Percentiles rank a stretch among this genome's conserved stretches.
phyloP scores from a whole-genome alignment of 1,140 invertebrate genomes.

The Drosophila kurseongensis region DNA sequence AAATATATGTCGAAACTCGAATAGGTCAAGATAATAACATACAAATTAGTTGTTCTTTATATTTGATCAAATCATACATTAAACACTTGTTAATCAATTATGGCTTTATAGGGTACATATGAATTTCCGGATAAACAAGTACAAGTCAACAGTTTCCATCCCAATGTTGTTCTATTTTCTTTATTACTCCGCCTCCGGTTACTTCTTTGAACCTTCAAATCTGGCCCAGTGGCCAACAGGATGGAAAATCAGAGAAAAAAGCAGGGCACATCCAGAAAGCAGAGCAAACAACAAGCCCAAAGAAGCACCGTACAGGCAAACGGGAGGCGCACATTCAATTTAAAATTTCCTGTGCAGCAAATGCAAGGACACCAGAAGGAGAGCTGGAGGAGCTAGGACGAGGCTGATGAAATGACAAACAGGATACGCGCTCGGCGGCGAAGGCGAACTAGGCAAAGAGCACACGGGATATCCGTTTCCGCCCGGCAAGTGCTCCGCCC shows the following conservation, averaged over 20 bases:
- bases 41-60: no score
- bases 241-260: slow-evolving; percentile 26
- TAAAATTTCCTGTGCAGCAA: slow-evolving; percentile 71
- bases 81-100: not conserved
- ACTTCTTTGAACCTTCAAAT: slow-evolving; percentile 39
- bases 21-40: no score
- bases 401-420: slow-evolving; percentile 66
- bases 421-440: slow-evolving; percentile 46
- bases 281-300: slow-evolving; percentile 44
- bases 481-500: slow-evolving; percentile 61
- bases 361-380: slow-evolving; percentile 43
- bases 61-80: not conserved
- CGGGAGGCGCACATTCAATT: slow-evolving; percentile 64
- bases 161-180: not conserved
- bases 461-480: slow-evolving; percentile 78
- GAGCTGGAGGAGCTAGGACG: slow-evolving; percentile 9
- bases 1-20: no score
- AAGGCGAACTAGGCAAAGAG: slow-evolving; percentile 65
- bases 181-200: slow-evolving; percentile 19
- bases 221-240: slow-evolving; percentile 33
- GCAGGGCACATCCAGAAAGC: slow-evolving; percentile 33
- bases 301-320: slow-evolving; percentile 33
- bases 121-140: slow-evolving; percentile 7
- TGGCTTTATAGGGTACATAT: not conserved
- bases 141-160: not conserved